These are phyloP conservation scores for Tanypteryx hageni DNA, from an alignment of 2,888 invertebrate species.

Conservation along the genomic window DNA sequence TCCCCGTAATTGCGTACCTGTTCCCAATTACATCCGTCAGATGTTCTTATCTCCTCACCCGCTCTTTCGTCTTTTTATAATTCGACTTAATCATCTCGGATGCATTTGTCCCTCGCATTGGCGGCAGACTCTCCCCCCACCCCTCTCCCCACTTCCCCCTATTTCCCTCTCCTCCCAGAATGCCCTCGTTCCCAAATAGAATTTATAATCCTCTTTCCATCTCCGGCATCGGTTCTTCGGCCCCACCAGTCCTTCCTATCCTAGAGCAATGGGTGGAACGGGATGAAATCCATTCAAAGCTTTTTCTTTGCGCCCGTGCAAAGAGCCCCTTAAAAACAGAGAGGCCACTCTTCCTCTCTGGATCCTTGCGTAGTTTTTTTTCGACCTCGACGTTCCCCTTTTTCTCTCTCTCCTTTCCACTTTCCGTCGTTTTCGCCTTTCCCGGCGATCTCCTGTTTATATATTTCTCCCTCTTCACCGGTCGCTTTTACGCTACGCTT, in stretches of 20 bases:
- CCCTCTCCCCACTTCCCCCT: too few species aligned
- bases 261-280: too few species aligned
- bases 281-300: too few species aligned
- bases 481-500: background rate
- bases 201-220: slow-evolving; percentile 11
- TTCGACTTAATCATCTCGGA: slow-evolving; percentile 23
- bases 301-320: too few species aligned
- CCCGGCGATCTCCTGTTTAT: background rate
- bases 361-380: background rate
- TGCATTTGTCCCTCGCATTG: background rate
- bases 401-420: background rate
- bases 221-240: too few species aligned
- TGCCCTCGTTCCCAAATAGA: background rate
- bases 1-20: background rate
- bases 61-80: background rate
- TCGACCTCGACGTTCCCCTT: too few species aligned
- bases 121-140: background rate
- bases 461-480: background rate
- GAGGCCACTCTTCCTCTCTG: too few species aligned
- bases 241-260: too few species aligned
- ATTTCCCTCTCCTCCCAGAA: background rate
- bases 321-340: too few species aligned
- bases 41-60: slow-evolving; percentile 6
- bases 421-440: background rate
- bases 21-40: background rate